These are phyloP conservation scores for Apotomis capreana DNA, from an alignment of 2,888 invertebrate species.

Conservation along the genomic window DNA sequence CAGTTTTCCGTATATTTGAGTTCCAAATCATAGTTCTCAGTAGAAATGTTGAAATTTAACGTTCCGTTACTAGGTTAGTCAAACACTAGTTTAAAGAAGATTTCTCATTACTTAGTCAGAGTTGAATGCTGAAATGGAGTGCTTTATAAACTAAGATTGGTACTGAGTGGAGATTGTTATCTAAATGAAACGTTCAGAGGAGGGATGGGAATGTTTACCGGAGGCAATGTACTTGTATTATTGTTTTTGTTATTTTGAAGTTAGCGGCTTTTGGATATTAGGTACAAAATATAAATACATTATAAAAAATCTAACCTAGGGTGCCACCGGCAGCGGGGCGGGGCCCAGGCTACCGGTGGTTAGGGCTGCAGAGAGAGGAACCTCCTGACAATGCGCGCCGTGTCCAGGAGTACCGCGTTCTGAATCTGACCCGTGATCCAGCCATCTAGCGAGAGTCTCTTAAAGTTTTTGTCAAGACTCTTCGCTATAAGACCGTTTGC, in stretches of 20 bases:
- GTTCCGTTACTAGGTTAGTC: conserved; percentile 34
- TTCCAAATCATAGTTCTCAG: conserved; percentile 21
- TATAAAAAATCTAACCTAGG: too few species aligned
- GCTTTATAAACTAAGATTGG: conserved; percentile 45
- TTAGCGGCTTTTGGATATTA: not conserved
- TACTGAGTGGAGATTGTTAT: conserved; percentile 39
- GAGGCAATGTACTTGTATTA: not conserved
- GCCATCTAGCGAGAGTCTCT: too few species aligned
- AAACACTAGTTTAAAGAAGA: conserved; percentile 41
- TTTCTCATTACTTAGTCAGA: conserved; percentile 42
- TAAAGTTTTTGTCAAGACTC: too few species aligned
- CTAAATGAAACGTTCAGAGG: conserved; percentile 29
- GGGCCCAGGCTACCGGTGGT: too few species aligned
- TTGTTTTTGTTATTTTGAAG: not conserved
- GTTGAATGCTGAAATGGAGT: conserved; percentile 44
- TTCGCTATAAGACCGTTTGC: too few species aligned
- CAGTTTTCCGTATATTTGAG: conserved; percentile 9
- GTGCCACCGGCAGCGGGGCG: too few species aligned
- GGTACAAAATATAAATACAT: too few species aligned
- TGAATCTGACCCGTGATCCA: too few species aligned
- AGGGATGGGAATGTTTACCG: conserved; percentile 3
- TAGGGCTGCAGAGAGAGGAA: too few species aligned
- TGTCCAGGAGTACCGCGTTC: too few species aligned
- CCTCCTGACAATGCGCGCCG: too few species aligned
- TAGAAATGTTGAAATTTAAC: conserved; percentile 21